Evolutionary conservation across 2,797 vertebrate genomes (phyloP).

Genomic region (Meda fulgida): DNA sequence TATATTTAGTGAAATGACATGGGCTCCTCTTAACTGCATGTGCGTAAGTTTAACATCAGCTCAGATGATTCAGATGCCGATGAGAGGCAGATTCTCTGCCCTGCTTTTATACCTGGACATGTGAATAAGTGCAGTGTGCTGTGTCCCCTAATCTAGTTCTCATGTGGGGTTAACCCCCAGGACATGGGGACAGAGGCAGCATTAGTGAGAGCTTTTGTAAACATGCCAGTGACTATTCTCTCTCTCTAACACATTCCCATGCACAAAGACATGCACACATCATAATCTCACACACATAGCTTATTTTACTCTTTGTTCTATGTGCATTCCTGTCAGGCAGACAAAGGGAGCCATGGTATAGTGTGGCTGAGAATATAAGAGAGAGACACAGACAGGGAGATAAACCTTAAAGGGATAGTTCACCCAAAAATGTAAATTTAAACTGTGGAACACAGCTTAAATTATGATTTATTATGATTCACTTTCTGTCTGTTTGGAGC

Average conservation of each 20-base stretch:
- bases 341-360: slow-evolving; percentile 26
- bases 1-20: slow-evolving; percentile 43
- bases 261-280: slow-evolving; percentile 41
- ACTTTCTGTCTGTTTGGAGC: not conserved
- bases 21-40: slow-evolving; percentile 16
- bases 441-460: not conserved
- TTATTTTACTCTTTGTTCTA: slow-evolving; percentile 51
- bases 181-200: slow-evolving; percentile 28
- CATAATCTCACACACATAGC: slow-evolving; percentile 37
- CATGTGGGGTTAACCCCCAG: slow-evolving; percentile 43
- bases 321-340: slow-evolving; percentile 54
- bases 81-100: slow-evolving; percentile 13
- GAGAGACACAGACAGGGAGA: not conserved
- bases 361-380: slow-evolving; percentile 19
- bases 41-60: slow-evolving; percentile 19
- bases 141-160: slow-evolving; percentile 42
- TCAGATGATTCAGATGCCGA: slow-evolving; percentile 36
- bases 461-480: not conserved
- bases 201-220: slow-evolving; percentile 26
- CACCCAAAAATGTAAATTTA: not conserved
- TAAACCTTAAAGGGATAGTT: slow-evolving; percentile 20
- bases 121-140: slow-evolving; percentile 1
- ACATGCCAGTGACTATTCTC: slow-evolving; percentile 47
- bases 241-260: slow-evolving; percentile 35
- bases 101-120: slow-evolving; percentile 30